phyloP scores from a whole-genome alignment of 2,888 invertebrate species.

The Heliconius hortense region DNA sequence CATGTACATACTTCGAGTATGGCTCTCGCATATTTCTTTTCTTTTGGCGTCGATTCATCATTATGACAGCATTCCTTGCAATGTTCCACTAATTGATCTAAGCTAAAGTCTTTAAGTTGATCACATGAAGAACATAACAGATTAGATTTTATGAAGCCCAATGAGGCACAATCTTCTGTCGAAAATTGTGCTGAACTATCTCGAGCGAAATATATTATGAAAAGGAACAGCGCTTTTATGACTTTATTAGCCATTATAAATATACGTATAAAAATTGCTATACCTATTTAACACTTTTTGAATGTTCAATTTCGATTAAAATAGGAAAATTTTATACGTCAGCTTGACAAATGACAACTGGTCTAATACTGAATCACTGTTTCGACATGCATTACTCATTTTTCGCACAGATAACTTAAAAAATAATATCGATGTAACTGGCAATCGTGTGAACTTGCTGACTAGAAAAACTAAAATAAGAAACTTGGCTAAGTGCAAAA shows the following conservation, averaged over 20 bases:
- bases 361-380: neutral
- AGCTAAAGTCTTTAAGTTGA: slow-evolving; percentile 88
- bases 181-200: slow-evolving; percentile 81
- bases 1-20: slow-evolving; percentile 98
- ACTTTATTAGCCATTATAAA: slow-evolving; percentile 22
- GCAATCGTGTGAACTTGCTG: neutral
- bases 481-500: too few species aligned
- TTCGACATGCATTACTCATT: neutral
- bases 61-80: slow-evolving; percentile 92
- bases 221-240: slow-evolving; percentile 31
- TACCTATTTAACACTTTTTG: neutral
- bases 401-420: slow-evolving; percentile 2
- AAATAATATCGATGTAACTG: neutral
- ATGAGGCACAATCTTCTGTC: slow-evolving; percentile 90
- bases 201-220: slow-evolving; percentile 32
- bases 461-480: neutral
- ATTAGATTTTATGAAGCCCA: slow-evolving; percentile 93
- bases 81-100: slow-evolving; percentile 85
- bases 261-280: neutral
- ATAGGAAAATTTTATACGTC: neutral
- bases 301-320: neutral
- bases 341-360: neutral
- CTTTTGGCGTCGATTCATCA: slow-evolving; percentile 84
- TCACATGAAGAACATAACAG: slow-evolving; percentile 95
- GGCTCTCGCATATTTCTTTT: slow-evolving; percentile 93